Evolutionary conservation across 2,888 invertebrate species (phyloP).

Genomic region (Mythimna albipuncta): DNA sequence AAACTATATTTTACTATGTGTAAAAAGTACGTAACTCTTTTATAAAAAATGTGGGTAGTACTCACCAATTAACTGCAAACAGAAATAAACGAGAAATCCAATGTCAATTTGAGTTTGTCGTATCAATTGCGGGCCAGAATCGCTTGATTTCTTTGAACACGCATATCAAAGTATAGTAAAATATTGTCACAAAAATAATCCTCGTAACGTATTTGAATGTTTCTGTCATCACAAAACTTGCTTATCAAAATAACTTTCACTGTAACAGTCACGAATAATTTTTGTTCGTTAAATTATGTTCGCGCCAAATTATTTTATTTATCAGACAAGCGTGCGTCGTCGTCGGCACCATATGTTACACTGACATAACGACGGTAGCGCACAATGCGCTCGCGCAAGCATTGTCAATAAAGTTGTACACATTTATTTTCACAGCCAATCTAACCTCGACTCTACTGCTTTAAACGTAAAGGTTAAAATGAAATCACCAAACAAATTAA

Average conservation of each 20-base stretch:
- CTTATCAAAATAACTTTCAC: slow-evolving; percentile 45
- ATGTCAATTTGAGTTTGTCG: slow-evolving; percentile 61
- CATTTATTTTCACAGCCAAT: slow-evolving; percentile 42
- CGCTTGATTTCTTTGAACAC: slow-evolving; percentile 82
- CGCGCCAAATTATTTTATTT: slow-evolving; percentile 71
- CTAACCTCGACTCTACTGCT: slow-evolving; percentile 52
- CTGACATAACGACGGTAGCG: slow-evolving; percentile 80
- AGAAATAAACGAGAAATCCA: slow-evolving; percentile 65
- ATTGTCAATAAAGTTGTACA: slow-evolving; percentile 78
- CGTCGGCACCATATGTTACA: slow-evolving; percentile 73
- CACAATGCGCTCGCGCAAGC: slow-evolving; percentile 84
- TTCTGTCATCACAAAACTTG: slow-evolving; percentile 82
- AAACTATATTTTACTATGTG: not conserved
- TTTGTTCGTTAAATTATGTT: slow-evolving; percentile 49
- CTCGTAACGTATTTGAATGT: slow-evolving; percentile 79
- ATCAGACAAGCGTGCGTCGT: slow-evolving; percentile 66
- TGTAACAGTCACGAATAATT: slow-evolving; percentile 42
- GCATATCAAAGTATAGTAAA: slow-evolving; percentile 82
- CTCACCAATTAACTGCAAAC: slow-evolving; percentile 65
- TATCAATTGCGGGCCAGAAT: slow-evolving; percentile 77
- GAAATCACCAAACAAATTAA: slow-evolving; percentile 17
- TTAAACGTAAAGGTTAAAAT: slow-evolving; percentile 13
- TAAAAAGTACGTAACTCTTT: not conserved
- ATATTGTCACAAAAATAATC: slow-evolving; percentile 79
- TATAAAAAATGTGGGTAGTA: slow-evolving; percentile 55